Evolutionary conservation across 2,888 invertebrate species (phyloP).

Genomic region (Brachypterus glaber): DNA sequence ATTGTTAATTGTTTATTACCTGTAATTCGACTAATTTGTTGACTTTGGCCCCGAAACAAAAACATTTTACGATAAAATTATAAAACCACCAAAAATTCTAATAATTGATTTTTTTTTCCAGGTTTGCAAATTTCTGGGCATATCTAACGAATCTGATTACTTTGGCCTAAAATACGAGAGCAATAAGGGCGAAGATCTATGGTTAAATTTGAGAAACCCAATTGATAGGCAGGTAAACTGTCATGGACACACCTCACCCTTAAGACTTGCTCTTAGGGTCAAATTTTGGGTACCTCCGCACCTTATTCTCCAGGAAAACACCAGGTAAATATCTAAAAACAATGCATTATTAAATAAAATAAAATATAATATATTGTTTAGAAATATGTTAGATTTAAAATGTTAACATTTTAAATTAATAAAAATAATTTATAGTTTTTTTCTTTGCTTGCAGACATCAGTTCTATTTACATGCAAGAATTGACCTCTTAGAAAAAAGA

Average conservation of each 20-base stretch:
- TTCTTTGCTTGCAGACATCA: slow-evolving; percentile 51
- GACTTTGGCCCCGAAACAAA: too few species aligned
- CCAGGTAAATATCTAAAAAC: slow-evolving; percentile 61
- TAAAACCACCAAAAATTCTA: slow-evolving; percentile 5
- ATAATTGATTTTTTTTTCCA: slow-evolving; percentile 45
- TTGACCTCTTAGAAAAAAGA: slow-evolving; percentile 65
- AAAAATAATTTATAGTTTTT: too few species aligned
- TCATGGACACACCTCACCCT: slow-evolving; percentile 49
- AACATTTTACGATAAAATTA: neutral
- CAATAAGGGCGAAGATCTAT: slow-evolving; percentile 60
- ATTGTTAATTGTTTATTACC: too few species aligned
- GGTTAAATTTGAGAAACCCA: slow-evolving; percentile 80
- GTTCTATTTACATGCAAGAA: slow-evolving; percentile 75
- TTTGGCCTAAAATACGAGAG: slow-evolving; percentile 67
- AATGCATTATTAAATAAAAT: too few species aligned
- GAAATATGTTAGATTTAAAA: too few species aligned
- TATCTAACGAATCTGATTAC: slow-evolving; percentile 79
- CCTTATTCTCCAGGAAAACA: slow-evolving; percentile 72
- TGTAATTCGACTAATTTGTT: too few species aligned
- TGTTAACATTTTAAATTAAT: too few species aligned
- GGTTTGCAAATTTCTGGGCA: slow-evolving; percentile 76
- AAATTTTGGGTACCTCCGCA: slow-evolving; percentile 92
- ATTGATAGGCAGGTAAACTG: slow-evolving; percentile 58
- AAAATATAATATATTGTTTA: too few species aligned
- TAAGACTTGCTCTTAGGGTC: slow-evolving; percentile 63